These are phyloP conservation scores for Trogon melanurus DNA, from an alignment of 2,113 vertebrate species.

Conservation along the genomic window DNA sequence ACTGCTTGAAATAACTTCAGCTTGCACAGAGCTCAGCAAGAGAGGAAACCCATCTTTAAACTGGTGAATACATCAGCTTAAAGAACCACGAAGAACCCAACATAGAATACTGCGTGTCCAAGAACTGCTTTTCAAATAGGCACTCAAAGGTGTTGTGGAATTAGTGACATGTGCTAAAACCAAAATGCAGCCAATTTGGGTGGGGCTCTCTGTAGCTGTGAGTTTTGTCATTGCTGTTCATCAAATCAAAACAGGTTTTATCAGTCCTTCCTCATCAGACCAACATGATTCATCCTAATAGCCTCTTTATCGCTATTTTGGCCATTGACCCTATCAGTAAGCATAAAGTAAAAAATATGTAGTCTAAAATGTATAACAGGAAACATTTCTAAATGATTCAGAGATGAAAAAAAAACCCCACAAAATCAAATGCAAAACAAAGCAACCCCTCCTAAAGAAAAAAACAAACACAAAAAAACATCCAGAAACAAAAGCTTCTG, in stretches of 20 bases:
- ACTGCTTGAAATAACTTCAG: background rate
- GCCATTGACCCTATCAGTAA: background rate
- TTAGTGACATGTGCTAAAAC: background rate
- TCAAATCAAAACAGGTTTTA: background rate
- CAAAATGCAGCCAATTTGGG: background rate
- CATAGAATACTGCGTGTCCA: background rate
- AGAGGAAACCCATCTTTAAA: background rate
- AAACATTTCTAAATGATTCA: background rate
- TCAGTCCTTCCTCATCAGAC: background rate
- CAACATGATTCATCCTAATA: rapidly evolving
- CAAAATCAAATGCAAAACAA: background rate
- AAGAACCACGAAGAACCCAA: background rate
- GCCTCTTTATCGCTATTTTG: background rate
- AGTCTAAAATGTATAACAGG: background rate
- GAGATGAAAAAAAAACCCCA: background rate
- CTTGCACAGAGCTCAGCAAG: background rate
- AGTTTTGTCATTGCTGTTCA: background rate
- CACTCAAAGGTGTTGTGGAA: background rate
- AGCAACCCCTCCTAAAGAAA: background rate
- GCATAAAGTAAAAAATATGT: background rate
- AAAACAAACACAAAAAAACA: background rate
- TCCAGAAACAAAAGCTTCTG: background rate
- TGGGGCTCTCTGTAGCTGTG: background rate
- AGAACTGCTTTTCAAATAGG: background rate
- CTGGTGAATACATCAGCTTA: background rate